Evolutionary conservation across 2,797 vertebrate genomes (phyloP).

Genomic region (Rhynchotus rufescens): DNA sequence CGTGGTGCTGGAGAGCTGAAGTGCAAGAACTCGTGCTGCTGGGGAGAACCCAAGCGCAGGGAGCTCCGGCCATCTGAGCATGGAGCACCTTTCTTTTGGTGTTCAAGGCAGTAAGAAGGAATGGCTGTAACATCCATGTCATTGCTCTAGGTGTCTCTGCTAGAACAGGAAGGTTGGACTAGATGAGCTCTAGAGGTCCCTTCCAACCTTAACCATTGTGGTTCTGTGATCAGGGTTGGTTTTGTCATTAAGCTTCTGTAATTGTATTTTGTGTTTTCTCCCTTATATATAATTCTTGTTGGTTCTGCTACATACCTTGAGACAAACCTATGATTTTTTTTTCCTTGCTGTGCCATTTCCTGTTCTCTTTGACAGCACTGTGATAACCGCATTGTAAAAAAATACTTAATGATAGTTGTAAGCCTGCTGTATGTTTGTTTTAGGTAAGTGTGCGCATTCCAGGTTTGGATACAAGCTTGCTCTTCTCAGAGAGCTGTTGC

Average conservation of each 20-base stretch:
- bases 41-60: neutral
- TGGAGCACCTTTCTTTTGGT: neutral
- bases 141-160: too few species aligned
- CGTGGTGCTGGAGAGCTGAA: conserved; percentile 1
- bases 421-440: neutral
- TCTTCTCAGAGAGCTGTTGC: neutral
- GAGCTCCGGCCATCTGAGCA: conserved; percentile 14
- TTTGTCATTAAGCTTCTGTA: neutral
- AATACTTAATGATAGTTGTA: neutral
- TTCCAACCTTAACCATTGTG: too few species aligned
- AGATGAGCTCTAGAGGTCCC: too few species aligned
- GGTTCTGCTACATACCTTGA: neutral
- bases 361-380: conserved; percentile 19
- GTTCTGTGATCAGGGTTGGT: neutral
- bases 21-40: neutral
- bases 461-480: neutral
- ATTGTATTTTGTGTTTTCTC: neutral
- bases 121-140: neutral
- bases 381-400: neutral
- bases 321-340: neutral
- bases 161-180: too few species aligned
- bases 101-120: conserved; percentile 41
- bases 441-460: neutral
- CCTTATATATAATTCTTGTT: neutral
- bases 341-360: neutral